Conservation (phyloP, 2,797 vertebrate species). For the Enteromius argenteus region DNA sequence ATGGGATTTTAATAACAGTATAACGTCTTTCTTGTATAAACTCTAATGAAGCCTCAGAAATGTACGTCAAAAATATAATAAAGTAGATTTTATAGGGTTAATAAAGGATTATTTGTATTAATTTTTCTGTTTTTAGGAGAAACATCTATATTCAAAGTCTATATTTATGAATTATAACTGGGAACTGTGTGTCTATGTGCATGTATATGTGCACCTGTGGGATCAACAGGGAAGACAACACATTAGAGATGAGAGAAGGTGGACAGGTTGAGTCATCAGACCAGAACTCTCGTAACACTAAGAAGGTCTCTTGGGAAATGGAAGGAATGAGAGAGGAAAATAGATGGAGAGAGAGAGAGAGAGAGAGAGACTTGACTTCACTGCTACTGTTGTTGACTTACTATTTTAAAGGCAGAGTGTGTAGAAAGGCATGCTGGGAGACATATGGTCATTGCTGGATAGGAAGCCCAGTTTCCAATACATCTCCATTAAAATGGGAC, state of each 20-base stretch:
- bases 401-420: conserved; percentile 60
- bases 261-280: conserved; percentile 67
- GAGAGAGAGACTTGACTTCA: conserved; percentile 56
- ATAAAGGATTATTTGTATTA: neutral
- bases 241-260: conserved; percentile 64
- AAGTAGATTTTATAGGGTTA: neutral
- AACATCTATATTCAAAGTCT: neutral
- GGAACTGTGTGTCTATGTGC: neutral
- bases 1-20: neutral
- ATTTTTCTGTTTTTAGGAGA: neutral
- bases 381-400: conserved; percentile 62
- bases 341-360: neutral
- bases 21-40: neutral
- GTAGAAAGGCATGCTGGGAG: conserved; percentile 60
- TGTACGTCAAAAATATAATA: neutral
- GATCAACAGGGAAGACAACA: conserved; percentile 67
- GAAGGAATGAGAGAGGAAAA: conserved; percentile 19
- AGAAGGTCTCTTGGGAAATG: conserved; percentile 52
- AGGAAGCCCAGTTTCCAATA: neutral
- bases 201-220: conserved; percentile 21
- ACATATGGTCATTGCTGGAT: neutral
- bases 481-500: neutral
- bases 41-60: neutral
- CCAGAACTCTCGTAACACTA: conserved; percentile 70
- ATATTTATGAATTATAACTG: neutral